phyloP scores from a whole-genome alignment of 2,113 vertebrate genomes.

The Clarias magur region DNA sequence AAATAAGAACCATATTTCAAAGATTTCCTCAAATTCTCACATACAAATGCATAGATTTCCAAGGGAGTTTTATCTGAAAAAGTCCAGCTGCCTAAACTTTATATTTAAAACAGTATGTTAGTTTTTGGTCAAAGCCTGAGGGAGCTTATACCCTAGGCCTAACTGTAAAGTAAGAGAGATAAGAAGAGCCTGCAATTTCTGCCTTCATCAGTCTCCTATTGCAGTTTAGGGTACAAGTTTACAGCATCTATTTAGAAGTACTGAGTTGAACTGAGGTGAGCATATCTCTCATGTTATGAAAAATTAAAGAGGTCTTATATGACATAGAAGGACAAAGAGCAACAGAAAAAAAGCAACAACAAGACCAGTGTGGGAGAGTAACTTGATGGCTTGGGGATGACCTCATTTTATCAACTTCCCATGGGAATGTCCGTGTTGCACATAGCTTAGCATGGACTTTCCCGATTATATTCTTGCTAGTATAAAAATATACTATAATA shows the following conservation, averaged over 20 bases:
- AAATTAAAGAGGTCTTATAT: neutral
- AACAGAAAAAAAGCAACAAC: neutral
- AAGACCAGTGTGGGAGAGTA: slow-evolving; percentile 13
- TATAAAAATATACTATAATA: slow-evolving; percentile 4
- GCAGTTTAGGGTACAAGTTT: neutral
- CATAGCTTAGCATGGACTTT: too few relatives aligned
- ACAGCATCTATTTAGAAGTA: neutral
- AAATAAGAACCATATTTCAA: neutral
- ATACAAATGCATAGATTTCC: slow-evolving; percentile 13
- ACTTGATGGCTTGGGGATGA: neutral
- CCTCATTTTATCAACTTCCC: neutral
- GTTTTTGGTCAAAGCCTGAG: slow-evolving; percentile 39
- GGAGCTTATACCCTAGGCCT: neutral
- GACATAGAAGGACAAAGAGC: neutral
- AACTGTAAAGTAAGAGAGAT: slow-evolving; percentile 9
- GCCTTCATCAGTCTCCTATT: neutral
- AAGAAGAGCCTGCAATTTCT: neutral
- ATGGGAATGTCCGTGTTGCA: slow-evolving; percentile 13
- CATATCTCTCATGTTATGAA: neutral
- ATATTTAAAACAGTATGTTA: slow-evolving; percentile 32
- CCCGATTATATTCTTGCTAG: neutral
- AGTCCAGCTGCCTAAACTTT: slow-evolving; percentile 39
- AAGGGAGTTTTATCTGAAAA: slow-evolving; percentile 17
- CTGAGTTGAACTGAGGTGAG: neutral
- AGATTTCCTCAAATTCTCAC: slow-evolving; percentile 3